These are phyloP conservation scores for Xestoiulus laeticollis DNA, from an alignment of 2,888 invertebrate genomes.

Conservation along the genomic window DNA sequence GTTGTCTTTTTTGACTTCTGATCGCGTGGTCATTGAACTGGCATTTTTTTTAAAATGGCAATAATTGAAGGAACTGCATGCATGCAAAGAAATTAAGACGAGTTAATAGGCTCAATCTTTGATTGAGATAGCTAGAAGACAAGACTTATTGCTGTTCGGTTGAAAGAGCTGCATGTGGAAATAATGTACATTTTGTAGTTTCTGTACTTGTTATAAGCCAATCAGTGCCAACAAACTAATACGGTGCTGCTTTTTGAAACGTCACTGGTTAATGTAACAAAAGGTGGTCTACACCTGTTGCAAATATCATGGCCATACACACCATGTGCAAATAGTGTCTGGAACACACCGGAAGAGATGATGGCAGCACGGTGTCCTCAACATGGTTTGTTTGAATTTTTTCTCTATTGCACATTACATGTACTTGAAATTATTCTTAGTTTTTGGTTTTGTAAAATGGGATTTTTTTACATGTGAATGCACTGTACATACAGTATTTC, in stretches of 20 bases:
- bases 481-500: neutral
- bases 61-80: too few species aligned
- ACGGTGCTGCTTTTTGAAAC: neutral
- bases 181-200: too few species aligned
- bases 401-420: neutral
- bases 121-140: too few species aligned
- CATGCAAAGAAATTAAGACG: too few species aligned
- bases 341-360: neutral
- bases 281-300: neutral
- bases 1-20: neutral
- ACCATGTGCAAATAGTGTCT: neutral
- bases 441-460: neutral
- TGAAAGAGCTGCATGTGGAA: too few species aligned
- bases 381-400: neutral
- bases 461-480: neutral
- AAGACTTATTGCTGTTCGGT: too few species aligned
- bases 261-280: neutral
- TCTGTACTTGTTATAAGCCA: too few species aligned
- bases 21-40: constrained; percentile 26
- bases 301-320: neutral
- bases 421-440: neutral
- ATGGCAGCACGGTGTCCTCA: neutral
- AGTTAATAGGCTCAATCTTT: too few species aligned
- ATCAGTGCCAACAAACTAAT: too few species aligned
- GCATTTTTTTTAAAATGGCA: neutral